These are phyloP conservation scores for Phalangium opilio DNA, from an alignment of 2,888 invertebrate species.

Conservation along the genomic window DNA sequence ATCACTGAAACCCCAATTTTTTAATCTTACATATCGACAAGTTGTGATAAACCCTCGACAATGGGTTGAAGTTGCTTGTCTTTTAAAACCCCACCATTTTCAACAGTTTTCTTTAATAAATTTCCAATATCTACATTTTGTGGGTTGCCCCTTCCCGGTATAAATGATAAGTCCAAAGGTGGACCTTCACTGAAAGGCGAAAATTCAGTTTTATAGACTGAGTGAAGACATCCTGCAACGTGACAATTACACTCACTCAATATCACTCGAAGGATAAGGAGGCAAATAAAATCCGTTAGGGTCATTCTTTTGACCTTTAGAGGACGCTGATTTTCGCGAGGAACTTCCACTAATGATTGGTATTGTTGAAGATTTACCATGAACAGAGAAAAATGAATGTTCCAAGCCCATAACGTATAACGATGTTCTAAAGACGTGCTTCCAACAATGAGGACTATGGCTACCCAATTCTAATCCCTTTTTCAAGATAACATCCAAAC, in stretches of 20 bases:
- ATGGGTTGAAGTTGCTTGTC: slow-evolving; percentile 69
- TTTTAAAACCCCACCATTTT: slow-evolving; percentile 33
- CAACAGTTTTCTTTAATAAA: slow-evolving; percentile 19
- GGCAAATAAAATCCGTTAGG: no score
- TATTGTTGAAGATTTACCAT: slow-evolving; percentile 35
- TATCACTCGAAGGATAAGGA: no score
- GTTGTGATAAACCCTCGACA: slow-evolving; percentile 72
- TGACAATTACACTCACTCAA: no score
- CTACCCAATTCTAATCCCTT: slow-evolving; percentile 79
- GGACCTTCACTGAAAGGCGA: neutral
- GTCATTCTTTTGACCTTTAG: no score
- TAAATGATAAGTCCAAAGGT: neutral
- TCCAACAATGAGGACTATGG: slow-evolving; percentile 87
- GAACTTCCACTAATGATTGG: no score
- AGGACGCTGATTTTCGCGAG: no score
- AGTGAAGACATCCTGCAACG: no score
- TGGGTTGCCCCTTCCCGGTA: slow-evolving; percentile 10
- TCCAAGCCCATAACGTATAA: slow-evolving; percentile 83
- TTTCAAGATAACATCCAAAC: slow-evolving; percentile 76
- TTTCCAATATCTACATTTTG: slow-evolving; percentile 13
- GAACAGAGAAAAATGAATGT: slow-evolving; percentile 63
- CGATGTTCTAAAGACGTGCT: slow-evolving; percentile 64
- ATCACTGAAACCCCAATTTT: neutral
- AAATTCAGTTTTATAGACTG: neutral
- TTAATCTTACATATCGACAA: slow-evolving; percentile 50